Conservation (phyloP, 1,140 invertebrate species). For the Eriosoma lanigerum region DNA sequence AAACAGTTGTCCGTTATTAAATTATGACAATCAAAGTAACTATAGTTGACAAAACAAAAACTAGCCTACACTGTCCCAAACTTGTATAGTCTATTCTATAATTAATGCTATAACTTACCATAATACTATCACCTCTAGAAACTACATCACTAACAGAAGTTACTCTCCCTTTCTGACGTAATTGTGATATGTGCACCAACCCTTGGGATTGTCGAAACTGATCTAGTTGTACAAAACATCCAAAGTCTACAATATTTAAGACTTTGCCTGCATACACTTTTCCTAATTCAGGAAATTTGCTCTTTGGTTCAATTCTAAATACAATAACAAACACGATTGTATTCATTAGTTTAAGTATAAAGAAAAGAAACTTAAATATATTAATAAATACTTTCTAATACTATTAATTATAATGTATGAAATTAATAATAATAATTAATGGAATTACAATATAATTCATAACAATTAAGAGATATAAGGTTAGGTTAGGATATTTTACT, state of each 20-base stretch:
- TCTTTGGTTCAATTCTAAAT: slow-evolving; percentile 45
- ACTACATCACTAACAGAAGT: slow-evolving; percentile 94
- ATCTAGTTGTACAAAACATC: slow-evolving; percentile 96
- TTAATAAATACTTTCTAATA: background rate
- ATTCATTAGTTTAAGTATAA: too few relatives aligned
- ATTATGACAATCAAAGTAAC: too few relatives aligned
- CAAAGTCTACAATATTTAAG: slow-evolving; percentile 93
- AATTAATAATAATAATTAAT: too few relatives aligned
- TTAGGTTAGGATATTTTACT: background rate
- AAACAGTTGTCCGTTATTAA: background rate
- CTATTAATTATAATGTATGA: too few relatives aligned
- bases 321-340: too few relatives aligned
- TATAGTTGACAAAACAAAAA: too few relatives aligned
- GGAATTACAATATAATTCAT: too few relatives aligned
- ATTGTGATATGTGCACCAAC: slow-evolving; percentile 95
- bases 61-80: too few relatives aligned
- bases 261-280: slow-evolving; percentile 93
- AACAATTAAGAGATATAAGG: background rate
- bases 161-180: slow-evolving; percentile 89
- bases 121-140: slow-evolving; percentile 85
- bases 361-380: too few relatives aligned
- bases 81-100: too few relatives aligned
- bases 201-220: slow-evolving; percentile 88
- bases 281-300: slow-evolving; percentile 59
- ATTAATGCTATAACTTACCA: too few relatives aligned